Conservation (phyloP, 2,797 vertebrate species). For the Coracias cyanogaster region DNA sequence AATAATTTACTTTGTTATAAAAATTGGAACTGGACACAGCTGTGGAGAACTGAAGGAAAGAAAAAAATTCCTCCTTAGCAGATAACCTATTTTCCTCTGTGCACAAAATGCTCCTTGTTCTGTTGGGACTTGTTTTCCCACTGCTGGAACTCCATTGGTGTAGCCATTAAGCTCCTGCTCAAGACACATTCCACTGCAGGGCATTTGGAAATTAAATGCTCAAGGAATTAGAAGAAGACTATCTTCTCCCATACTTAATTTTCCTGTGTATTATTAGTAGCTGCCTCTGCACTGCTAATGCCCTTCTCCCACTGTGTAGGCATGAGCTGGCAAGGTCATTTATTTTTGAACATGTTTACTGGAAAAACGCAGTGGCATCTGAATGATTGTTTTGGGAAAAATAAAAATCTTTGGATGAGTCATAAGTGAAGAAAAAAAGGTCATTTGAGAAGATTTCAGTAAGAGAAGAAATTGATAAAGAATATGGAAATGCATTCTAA, state of each 20-base stretch:
- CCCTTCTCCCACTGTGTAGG: slow-evolving; percentile 62
- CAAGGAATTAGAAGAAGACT: slow-evolving; percentile 52
- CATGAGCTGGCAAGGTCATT: slow-evolving; percentile 65
- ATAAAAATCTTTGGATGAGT: slow-evolving; percentile 69
- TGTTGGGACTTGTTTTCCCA: slow-evolving; percentile 42
- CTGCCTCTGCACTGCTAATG: slow-evolving; percentile 53
- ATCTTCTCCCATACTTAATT: slow-evolving; percentile 69
- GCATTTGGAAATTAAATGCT: slow-evolving; percentile 71
- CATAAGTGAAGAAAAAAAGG: slow-evolving; percentile 70
- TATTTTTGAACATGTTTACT: slow-evolving; percentile 72
- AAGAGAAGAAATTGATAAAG: slow-evolving; percentile 67
- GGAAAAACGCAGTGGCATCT: slow-evolving; percentile 68
- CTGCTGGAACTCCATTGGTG: slow-evolving; percentile 41
- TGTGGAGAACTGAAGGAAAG: not conserved
- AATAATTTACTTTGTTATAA: slow-evolving; percentile 65
- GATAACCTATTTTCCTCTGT: slow-evolving; percentile 36
- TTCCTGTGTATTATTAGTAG: slow-evolving; percentile 63
- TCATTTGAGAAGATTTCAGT: slow-evolving; percentile 73
- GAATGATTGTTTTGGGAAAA: slow-evolving; percentile 71
- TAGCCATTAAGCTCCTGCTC: slow-evolving; percentile 37
- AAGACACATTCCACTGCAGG: slow-evolving; percentile 65
- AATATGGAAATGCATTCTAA: slow-evolving; percentile 77
- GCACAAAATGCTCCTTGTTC: slow-evolving; percentile 7
- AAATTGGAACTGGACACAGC: slow-evolving; percentile 54
- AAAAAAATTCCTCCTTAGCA: not conserved